Evolutionary conservation across 1,140 invertebrate species (phyloP).

Genomic region (Camponotus pennsylvanicus): DNA sequence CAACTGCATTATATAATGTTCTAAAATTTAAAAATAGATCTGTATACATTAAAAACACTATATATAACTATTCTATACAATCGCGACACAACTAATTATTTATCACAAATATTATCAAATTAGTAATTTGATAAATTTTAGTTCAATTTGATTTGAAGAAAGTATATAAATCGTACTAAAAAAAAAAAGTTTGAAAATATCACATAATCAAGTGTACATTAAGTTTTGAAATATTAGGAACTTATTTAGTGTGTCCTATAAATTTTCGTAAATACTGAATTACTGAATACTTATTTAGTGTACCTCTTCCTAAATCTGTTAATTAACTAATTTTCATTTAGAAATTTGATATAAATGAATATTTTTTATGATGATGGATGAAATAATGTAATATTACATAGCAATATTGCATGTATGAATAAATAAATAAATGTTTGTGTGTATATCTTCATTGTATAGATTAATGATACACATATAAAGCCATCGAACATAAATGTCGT

Average conservation of each 20-base stretch:
- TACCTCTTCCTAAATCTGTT: conserved; percentile 8
- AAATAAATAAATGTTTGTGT: background rate
- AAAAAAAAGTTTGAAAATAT: conserved; percentile 7
- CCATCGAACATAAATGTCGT: conserved; percentile 36
- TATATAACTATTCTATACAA: conserved; percentile 24
- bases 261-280: conserved; percentile 25
- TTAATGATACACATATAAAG: conserved; percentile 53
- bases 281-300: background rate
- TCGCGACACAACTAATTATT: conserved; percentile 9
- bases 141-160: background rate
- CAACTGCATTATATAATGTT: conserved; percentile 20
- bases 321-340: conserved; percentile 31
- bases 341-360: conserved; percentile 22
- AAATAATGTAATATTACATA: conserved; percentile 35
- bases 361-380: conserved; percentile 25
- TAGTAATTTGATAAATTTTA: conserved; percentile 24
- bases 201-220: background rate
- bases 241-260: background rate
- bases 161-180: conserved; percentile 2
- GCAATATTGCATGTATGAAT: background rate
- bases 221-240: background rate
- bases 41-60: background rate
- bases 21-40: conserved; percentile 28
- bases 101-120: conserved; percentile 28
- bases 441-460: conserved; percentile 16